phyloP scores from a whole-genome alignment of 1,140 invertebrate genomes.

The Saxidomus purpurata region DNA sequence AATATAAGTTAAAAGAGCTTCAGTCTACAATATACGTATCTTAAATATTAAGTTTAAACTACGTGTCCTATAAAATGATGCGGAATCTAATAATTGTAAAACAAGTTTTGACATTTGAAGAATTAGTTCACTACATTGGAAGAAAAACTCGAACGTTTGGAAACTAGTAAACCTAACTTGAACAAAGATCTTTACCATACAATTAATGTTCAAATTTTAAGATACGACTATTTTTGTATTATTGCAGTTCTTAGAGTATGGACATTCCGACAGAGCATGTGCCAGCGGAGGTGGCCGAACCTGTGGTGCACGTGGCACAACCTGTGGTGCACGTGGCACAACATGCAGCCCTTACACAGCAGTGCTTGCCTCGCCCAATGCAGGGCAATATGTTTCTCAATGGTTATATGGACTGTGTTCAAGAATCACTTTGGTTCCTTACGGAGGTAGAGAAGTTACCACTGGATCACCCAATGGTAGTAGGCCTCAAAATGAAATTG shows the following conservation, averaged over 20 bases:
- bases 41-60: too few species aligned
- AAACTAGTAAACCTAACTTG: too few species aligned
- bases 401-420: conserved; percentile 86
- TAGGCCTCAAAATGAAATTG: conserved; percentile 84
- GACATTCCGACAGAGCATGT: background rate
- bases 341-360: background rate
- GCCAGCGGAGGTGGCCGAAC: background rate
- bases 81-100: too few species aligned
- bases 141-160: too few species aligned
- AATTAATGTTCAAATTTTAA: too few species aligned
- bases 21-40: too few species aligned
- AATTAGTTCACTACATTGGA: too few species aligned
- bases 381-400: conserved; percentile 63
- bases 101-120: too few species aligned
- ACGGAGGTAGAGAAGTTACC: conserved; percentile 85
- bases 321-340: background rate
- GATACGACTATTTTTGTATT: background rate
- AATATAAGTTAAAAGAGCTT: too few species aligned
- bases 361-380: background rate
- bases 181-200: too few species aligned
- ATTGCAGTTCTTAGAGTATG: background rate
- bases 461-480: conserved; percentile 83
- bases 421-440: conserved; percentile 85
- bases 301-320: background rate
- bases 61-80: too few species aligned